Base-by-base conservation (phyloP, 2,888 invertebrate genomes). In the Nomada hirtipes region DNA sequence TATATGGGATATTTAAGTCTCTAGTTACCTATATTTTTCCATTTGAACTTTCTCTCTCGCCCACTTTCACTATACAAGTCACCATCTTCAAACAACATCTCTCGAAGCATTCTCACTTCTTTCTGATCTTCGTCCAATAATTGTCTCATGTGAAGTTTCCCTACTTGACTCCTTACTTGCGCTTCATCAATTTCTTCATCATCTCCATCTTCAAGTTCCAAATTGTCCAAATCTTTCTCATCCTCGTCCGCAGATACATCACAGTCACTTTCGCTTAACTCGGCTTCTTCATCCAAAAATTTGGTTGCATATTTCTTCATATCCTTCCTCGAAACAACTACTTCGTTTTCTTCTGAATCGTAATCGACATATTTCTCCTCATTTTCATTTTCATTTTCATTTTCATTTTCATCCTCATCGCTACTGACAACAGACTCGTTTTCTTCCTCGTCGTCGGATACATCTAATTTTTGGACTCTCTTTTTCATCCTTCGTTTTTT, bases 281-380 rank as follows among this genome's bases (percentile, higher is more conserved):
- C 98, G 0, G 98, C 98, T 94, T 99, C 98, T 55, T 96, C 95
- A 87, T 99, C 98, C 72, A 98, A 95, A 94, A 98, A 99, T 69
- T 97, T 97, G 0, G 95, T 93, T 0, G 95, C 95, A 68, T 95
- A 95, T 63, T 94, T 94, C 81, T 94, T 95, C 0, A 92, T 89
- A 50, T 91, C 91, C 85, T 92, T 92, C 47, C 93, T 91, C 2
- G 87, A 91, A 75, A 86, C 93, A 57, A 90, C 86, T 94, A 95
- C 95, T 91, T 98, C 97, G 93, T 98, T 97, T 93, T 98, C 98
- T 92, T 98, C 97, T 0, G 97, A 98, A 93, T 98, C 97, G 90
- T 98, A 98, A 89, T 96, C 97, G 13, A 89, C 42, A 44, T 92
- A 85, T 90, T 88, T 84, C 0, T 89, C 85, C 2, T 93, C 93